Evolutionary conservation across 2,888 invertebrate genomes (phyloP), one percentile per base, ranked within the genome.

Genomic region (Crossocerus cetratus): DNA sequence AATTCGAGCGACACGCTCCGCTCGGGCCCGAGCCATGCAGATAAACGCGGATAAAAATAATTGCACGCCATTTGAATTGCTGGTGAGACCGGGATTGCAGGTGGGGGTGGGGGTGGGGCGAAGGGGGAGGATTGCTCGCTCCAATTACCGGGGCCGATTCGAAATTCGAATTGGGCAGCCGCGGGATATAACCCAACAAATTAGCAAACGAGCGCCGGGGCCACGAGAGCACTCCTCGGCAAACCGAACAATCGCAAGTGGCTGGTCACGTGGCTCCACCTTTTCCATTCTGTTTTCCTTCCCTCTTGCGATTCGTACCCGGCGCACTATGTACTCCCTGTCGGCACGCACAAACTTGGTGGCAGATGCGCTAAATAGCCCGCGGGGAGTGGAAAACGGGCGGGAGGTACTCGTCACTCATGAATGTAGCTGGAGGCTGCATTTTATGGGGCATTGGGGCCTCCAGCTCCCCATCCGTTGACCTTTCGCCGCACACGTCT

Each of bases 281-380:
- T 58, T 73, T 55, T 43, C 43, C 57, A 22, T 57, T 55, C 18
- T 44, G 49, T 42, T 53, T 59, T 13, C 42, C 3, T 23, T 20
- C 18, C 45, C 22, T 42, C 20, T 21, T 54, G 67, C 69, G 60
- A 69, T 69, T 43, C 70, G 2, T 21, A 16, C 2, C 32, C 32
- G 49, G 53, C 53, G 43, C 45, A 18, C 62, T 56, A 62, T n/a
- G n/a, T n/a, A n/a, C 18, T 71, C 61, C 71, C 69, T 69, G 54
- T 64, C 76, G 56, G 56, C 61, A 61, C 63, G 73, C 67, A 61
- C 68, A 74, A 71, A 78, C 61, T 64, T 74, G 78, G 88, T 86
- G 81, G 86, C 88, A 88, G 88, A 87, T 88, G 88, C 84, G 81
- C 86, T 86, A 87, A 88, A 88, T 88, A 87, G 88, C 88, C 86